phyloP scores from a whole-genome alignment of 2,113 vertebrate genomes.

The Sylvietta virens region DNA sequence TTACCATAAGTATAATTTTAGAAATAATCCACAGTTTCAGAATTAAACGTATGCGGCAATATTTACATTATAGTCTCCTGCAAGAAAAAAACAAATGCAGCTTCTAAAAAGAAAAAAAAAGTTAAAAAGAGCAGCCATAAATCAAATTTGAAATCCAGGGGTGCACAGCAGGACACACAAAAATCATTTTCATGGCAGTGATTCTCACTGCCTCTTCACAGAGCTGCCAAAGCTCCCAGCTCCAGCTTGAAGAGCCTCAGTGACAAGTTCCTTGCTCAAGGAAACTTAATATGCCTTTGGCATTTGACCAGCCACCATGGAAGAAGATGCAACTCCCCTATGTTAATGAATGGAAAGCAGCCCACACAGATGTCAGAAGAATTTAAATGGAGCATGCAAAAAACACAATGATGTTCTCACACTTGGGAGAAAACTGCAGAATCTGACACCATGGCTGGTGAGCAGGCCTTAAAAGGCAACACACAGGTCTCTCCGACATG shows the following conservation, averaged over 20 bases:
- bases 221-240: slow-evolving; percentile 14
- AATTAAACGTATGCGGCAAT: not conserved
- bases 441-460: not conserved
- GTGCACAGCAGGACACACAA: slow-evolving; percentile 34
- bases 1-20: slow-evolving; percentile 22
- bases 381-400: slow-evolving; percentile 42
- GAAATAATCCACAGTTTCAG: slow-evolving; percentile 13
- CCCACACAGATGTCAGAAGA: slow-evolving; percentile 46
- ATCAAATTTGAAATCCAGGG: slow-evolving; percentile 13
- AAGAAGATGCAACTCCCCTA: slow-evolving; percentile 52
- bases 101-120: not conserved
- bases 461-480: slow-evolving; percentile 7
- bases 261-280: slow-evolving; percentile 12
- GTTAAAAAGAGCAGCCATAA: not conserved
- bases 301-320: slow-evolving; percentile 29
- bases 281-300: slow-evolving; percentile 49
- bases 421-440: slow-evolving; percentile 17
- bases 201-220: not conserved
- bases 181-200: slow-evolving; percentile 16
- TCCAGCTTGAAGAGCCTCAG: not conserved
- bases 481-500: not conserved
- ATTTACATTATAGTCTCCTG: not conserved
- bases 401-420: slow-evolving; percentile 41
- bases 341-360: slow-evolving; percentile 51
- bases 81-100: slow-evolving; percentile 4